phyloP scores from a whole-genome alignment of 2,113 vertebrate species.

The Gyps fulvus region DNA sequence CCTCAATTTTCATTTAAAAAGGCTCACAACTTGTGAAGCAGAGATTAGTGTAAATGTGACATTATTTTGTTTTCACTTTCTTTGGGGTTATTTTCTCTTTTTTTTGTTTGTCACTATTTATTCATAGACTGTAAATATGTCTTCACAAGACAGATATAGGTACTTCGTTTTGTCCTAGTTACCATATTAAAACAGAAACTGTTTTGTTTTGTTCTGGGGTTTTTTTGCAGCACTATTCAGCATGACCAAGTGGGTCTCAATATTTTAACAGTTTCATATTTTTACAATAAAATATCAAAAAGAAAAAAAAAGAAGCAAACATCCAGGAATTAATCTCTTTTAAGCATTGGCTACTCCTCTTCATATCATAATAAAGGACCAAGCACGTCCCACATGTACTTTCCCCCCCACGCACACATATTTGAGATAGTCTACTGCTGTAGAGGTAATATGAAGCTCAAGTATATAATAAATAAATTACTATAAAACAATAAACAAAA shows the following conservation, averaged over 20 bases:
- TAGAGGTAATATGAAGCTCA: neutral
- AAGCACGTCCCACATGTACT: neutral
- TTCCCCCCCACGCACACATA: too few relatives aligned
- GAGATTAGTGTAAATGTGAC: neutral
- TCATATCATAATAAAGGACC: neutral
- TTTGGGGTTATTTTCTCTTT: neutral
- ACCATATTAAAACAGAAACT: neutral
- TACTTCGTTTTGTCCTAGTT: neutral
- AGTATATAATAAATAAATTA: neutral
- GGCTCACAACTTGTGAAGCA: neutral
- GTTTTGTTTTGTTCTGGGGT: neutral
- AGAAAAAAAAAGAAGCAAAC: neutral
- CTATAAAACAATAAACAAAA: neutral
- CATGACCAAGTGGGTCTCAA: neutral
- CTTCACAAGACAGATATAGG: neutral
- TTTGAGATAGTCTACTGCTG: neutral
- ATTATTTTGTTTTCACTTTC: neutral
- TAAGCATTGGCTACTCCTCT: neutral
- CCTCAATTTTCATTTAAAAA: neutral
- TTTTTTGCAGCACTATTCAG: neutral
- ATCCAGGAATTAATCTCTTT: neutral
- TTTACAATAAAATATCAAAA: neutral
- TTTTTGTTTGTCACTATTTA: neutral
- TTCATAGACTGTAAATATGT: neutral
- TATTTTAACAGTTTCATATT: neutral